Base-by-base conservation (phyloP, 2,797 vertebrate species). In the Channa striata region DNA sequence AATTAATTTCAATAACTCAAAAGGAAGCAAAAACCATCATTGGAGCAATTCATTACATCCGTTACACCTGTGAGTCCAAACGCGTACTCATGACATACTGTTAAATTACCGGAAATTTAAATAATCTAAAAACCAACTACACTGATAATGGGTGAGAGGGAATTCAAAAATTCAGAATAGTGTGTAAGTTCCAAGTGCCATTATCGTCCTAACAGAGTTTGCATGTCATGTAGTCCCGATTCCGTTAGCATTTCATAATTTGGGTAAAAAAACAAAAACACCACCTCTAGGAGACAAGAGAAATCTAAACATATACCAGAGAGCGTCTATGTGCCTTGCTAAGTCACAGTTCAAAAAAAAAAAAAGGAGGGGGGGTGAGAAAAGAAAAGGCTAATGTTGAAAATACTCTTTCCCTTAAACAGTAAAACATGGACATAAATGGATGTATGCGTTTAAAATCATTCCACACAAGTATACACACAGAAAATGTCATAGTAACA, bases 381-480 rank as follows among this genome's bases (percentile, higher is more conserved):
- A 80, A 40, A 66, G 60, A 67, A 56, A 82, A 85, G 60, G 36
- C 37, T 19, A 69, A 74, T 46, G 30, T 58, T 44, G 74, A 69
- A 82, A 82, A 72, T 17, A 40, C 11, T 52, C 53, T 63, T 74
- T 88, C 80, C 72, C 81, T 89, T 85, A 70, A 74, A 86, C 79
- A 87, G 76, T 46, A 77, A 81, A 88, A 83, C 68, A 68, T 33
- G 39, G 60, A 61, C 20, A 43, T 76, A 62, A 80, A 84, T 61
- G 53, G 67, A 77, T 83, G 76, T 62, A 62, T 47, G 81, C 74
- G 71, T 88, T 83, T 65, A 78, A 68, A 78, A 72, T 73, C 65
- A 75, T 83, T 80, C 48, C 83, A 87, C 80, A 59, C 76, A 37
- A 36, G 68, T 82, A 82, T 83, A 83, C 77, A 71, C 76, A 71